These are phyloP conservation scores for Heliocidaris erythrogramma DNA, from an alignment of 35 echinoderm and acorn worm species.

Conservation along the genomic window DNA sequence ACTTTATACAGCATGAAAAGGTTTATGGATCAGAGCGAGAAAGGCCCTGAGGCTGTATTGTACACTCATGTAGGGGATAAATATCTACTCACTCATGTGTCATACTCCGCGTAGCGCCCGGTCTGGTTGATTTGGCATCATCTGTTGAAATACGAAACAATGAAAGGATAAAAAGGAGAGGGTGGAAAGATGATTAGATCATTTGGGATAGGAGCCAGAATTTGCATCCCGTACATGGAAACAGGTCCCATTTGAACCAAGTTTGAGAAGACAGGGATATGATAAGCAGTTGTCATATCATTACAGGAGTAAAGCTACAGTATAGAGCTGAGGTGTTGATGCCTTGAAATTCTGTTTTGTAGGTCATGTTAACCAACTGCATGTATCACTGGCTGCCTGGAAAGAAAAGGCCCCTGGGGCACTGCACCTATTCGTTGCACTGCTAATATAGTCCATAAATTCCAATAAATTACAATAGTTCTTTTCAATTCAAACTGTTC, in stretches of 20 bases:
- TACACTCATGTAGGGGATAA: too few relatives aligned
- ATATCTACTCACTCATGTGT: constrained; percentile 29
- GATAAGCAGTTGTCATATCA: not conserved
- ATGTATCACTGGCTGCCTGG: too few relatives aligned
- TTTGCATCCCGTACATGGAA: not conserved
- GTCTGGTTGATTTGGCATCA: not conserved
- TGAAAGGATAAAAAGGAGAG: not conserved
- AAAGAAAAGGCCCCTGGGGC: too few relatives aligned
- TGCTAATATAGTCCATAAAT: too few relatives aligned
- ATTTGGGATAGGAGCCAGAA: not conserved
- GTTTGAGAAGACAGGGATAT: not conserved
- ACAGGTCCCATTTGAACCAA: not conserved
- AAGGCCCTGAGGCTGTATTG: too few relatives aligned
- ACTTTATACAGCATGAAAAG: too few relatives aligned
- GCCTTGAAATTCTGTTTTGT: not conserved
- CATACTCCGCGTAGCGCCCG: not conserved
- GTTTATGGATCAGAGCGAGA: too few relatives aligned
- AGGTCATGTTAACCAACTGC: too few relatives aligned
- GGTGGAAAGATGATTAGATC: not conserved
- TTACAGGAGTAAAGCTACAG: not conserved
- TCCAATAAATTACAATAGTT: too few relatives aligned
- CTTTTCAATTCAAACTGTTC: too few relatives aligned
- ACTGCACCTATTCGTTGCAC: too few relatives aligned
- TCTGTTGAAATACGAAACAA: not conserved
- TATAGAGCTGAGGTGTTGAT: not conserved